phyloP scores from a whole-genome alignment of 2,113 vertebrate species.

The Pterocles gutturalis region DNA sequence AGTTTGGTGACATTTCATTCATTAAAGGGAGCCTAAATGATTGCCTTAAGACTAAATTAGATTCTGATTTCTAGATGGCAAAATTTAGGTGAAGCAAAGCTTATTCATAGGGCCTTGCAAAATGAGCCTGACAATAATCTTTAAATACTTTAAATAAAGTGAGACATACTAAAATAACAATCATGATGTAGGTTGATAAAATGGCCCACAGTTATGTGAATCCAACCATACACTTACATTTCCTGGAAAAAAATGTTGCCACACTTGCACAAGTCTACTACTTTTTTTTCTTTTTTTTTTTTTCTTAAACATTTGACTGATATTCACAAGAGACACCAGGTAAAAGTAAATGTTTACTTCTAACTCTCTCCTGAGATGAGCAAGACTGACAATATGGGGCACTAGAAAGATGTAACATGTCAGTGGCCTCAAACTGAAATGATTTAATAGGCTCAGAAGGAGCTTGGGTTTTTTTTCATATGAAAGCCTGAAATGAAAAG shows the following conservation, averaged over 20 bases:
- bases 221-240: background rate
- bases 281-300: background rate
- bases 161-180: background rate
- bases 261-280: background rate
- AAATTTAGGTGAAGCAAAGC: background rate
- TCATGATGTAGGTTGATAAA: background rate
- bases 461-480: conserved; percentile 16
- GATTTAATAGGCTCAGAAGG: conserved; percentile 41
- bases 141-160: background rate
- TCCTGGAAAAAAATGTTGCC: background rate
- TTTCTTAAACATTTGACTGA: background rate
- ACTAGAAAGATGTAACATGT: conserved; percentile 48
- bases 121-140: background rate
- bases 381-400: conserved; percentile 36
- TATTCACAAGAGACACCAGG: background rate
- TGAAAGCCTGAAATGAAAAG: conserved; percentile 14
- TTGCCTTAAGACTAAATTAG: background rate
- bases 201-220: background rate
- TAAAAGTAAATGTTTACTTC: conserved; percentile 45
- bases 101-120: background rate
- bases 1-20: background rate
- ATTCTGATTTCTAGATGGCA: background rate
- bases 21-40: background rate
- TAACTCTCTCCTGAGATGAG: conserved; percentile 46
- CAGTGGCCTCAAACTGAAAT: conserved; percentile 44